A percentile compares a stretch with the other conserved stretches of the same genome.
Conservation (phyloP, 2,797 vertebrate species). For the Danio tinwini region DNA sequence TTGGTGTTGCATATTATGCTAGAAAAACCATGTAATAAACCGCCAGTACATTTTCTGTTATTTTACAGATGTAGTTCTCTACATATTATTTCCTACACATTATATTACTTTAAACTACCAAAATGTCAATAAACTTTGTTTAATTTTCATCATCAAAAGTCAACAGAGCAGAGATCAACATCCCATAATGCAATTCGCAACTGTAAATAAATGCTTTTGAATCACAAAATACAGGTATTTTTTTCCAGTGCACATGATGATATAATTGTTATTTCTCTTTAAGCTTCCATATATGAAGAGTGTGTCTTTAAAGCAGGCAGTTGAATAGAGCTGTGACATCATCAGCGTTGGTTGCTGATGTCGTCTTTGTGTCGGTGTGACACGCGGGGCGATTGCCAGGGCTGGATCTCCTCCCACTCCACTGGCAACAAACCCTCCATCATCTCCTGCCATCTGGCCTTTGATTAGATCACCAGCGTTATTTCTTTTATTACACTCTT, state of each 20-base stretch:
- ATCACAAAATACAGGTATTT: neutral
- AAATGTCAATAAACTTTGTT: too few relatives aligned
- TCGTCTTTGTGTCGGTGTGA: slow-evolving; percentile 27
- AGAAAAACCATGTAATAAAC: too few relatives aligned
- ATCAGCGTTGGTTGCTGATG: slow-evolving; percentile 21
- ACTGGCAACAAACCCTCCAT: slow-evolving; percentile 39
- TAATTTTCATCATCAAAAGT: too few relatives aligned
- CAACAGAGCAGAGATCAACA: too few relatives aligned
- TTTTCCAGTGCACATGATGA: neutral
- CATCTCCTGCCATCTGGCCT: slow-evolving; percentile 50
- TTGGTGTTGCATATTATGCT: too few relatives aligned
- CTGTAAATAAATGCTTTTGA: too few relatives aligned
- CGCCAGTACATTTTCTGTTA: too few relatives aligned
- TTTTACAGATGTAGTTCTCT: too few relatives aligned
- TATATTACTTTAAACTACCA: neutral
- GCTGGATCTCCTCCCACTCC: slow-evolving; percentile 26
- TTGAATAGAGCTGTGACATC: neutral
- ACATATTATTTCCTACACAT: too few relatives aligned
- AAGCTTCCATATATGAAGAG: neutral
- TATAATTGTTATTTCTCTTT: neutral
- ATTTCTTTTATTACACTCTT: slow-evolving; percentile 32
- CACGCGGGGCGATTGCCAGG: slow-evolving; percentile 1
- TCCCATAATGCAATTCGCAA: too few relatives aligned
- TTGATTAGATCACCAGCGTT: slow-evolving; percentile 39
- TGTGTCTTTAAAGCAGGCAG: neutral